phyloP scores from a whole-genome alignment of 1,140 invertebrate genomes.

The Nylanderia fulva region DNA sequence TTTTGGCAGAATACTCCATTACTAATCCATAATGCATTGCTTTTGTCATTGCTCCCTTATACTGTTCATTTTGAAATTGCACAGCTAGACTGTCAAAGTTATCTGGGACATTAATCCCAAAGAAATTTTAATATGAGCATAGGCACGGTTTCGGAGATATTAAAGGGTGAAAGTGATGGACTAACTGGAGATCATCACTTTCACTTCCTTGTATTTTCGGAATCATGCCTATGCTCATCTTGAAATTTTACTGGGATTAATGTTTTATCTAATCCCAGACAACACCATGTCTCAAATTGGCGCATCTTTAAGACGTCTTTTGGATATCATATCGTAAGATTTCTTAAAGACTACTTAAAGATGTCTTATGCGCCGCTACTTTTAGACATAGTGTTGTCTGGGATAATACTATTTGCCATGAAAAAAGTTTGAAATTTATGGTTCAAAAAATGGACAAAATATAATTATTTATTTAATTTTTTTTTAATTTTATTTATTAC shows the following conservation, averaged over 20 bases:
- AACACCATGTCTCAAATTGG: too few species aligned
- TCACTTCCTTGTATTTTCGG: background rate
- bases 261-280: conserved; percentile 2
- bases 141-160: background rate
- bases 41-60: background rate
- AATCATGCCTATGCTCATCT: background rate
- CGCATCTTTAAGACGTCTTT: too few species aligned
- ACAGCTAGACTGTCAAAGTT: background rate
- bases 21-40: background rate
- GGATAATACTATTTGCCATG: conserved; percentile 8
- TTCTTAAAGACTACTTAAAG: too few species aligned
- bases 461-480: too few species aligned
- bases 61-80: background rate
- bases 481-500: too few species aligned
- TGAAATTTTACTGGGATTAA: conserved; percentile 12
- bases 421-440: background rate
- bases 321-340: too few species aligned
- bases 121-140: conserved; percentile 13
- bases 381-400: too few species aligned
- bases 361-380: too few species aligned
- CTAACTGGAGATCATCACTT: too few species aligned
- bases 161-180: background rate
- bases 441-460: background rate
- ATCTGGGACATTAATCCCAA: background rate
- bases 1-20: background rate